A percentile compares a stretch with the other conserved stretches of the same genome.
Evolutionary conservation across 2,797 vertebrate genomes (phyloP).

Genomic region (Ciconia nigra): DNA sequence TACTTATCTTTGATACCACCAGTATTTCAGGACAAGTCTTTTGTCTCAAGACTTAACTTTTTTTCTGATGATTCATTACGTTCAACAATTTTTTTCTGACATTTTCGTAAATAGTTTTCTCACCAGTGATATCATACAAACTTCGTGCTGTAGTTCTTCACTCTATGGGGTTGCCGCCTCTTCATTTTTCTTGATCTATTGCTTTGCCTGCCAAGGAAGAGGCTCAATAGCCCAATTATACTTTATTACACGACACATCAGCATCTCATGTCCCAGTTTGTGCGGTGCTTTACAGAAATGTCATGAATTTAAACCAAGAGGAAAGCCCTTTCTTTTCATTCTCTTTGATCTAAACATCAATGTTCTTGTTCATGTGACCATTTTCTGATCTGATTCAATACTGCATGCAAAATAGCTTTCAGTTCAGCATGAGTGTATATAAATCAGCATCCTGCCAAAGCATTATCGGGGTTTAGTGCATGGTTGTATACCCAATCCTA

Average conservation of each 20-base stretch:
- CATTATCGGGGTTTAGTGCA: background rate
- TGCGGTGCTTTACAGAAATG: background rate
- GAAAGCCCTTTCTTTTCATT: background rate
- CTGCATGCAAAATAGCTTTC: background rate
- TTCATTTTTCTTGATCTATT: background rate
- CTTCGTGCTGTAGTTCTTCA: background rate
- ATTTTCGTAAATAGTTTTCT: background rate
- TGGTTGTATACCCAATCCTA: background rate
- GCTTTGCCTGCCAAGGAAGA: background rate
- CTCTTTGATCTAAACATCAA: background rate
- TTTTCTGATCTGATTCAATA: background rate
- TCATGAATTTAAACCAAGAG: background rate
- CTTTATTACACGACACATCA: background rate
- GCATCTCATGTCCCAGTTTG: rapidly evolving
- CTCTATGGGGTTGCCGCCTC: background rate
- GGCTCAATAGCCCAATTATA: background rate
- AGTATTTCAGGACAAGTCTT: background rate
- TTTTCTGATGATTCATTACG: background rate
- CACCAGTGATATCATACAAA: background rate
- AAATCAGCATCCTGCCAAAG: background rate
- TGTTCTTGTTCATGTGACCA: background rate
- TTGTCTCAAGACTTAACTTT: background rate
- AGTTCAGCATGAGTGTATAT: background rate
- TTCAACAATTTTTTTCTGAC: background rate
- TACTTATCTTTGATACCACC: background rate